Conservation (phyloP, 2,113 vertebrate genomes). For the Ginglymostoma cirratum region DNA sequence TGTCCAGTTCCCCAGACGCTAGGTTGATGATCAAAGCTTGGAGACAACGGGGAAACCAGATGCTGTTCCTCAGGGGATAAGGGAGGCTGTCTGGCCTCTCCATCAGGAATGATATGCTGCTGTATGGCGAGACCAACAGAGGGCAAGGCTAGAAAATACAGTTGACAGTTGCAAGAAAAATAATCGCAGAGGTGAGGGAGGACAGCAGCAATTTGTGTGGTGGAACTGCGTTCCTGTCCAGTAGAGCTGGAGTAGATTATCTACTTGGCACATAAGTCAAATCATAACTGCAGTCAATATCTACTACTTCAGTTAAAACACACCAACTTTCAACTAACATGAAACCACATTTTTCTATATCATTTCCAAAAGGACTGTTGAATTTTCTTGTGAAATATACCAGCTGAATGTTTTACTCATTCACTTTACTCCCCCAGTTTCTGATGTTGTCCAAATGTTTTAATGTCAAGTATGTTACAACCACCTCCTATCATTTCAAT, state of each 20-base stretch:
- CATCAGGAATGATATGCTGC: background rate
- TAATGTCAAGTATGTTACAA: background rate
- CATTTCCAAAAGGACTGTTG: background rate
- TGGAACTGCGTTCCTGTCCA: background rate
- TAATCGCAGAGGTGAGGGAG: background rate
- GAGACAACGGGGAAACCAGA: background rate
- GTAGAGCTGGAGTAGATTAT: background rate
- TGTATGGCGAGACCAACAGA: background rate
- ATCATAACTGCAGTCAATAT: background rate
- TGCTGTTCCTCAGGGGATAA: background rate
- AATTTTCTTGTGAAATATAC: background rate
- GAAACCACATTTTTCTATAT: background rate
- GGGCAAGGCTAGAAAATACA: background rate
- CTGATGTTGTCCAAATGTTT: background rate
- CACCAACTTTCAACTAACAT: background rate
- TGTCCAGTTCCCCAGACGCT: background rate
- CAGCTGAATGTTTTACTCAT: background rate
- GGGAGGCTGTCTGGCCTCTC: background rate
- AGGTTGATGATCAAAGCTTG: background rate
- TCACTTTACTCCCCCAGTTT: background rate
- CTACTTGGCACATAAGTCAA: background rate
- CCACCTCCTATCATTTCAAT: background rate
- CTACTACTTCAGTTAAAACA: background rate
- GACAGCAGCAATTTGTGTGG: background rate
- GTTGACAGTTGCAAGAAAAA: background rate